A percentile compares a stretch with the other conserved stretches of the same genome.
Conservation (phyloP, 1,140 invertebrate genomes). For the Eurosta solidaginis region DNA sequence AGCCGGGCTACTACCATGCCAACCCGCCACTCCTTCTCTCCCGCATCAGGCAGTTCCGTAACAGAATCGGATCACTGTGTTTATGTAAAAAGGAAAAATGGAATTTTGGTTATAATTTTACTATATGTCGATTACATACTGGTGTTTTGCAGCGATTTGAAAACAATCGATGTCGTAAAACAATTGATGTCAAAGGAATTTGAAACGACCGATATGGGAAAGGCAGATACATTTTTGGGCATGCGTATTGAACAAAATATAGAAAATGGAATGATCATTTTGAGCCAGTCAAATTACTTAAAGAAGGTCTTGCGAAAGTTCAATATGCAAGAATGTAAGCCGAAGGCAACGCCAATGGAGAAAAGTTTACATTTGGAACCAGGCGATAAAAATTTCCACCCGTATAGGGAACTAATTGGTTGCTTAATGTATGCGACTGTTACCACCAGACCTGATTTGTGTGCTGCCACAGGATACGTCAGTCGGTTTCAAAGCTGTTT, state of each 20-base stretch:
- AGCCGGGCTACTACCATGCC: no score
- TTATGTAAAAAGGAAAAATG: background rate
- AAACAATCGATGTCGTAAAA: slow-evolving; percentile 40
- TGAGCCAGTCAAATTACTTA: slow-evolving; percentile 54
- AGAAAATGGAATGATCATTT: slow-evolving; percentile 38
- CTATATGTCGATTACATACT: slow-evolving; percentile 58
- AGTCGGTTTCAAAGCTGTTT: slow-evolving; percentile 35
- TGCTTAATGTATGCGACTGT: background rate
- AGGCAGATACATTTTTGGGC: slow-evolving; percentile 53
- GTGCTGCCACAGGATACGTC: slow-evolving; percentile 63
- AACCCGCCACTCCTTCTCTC: no score
- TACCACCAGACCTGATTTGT: slow-evolving; percentile 30
- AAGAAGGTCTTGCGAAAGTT: slow-evolving; percentile 51
- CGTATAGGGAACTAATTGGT: slow-evolving; percentile 17
- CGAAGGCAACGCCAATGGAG: slow-evolving; percentile 49
- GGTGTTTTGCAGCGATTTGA: slow-evolving; percentile 36
- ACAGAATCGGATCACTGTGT: background rate
- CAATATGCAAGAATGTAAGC: slow-evolving; percentile 53
- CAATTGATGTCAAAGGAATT: slow-evolving; percentile 48
- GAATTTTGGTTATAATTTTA: slow-evolving; percentile 35
- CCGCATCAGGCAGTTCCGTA: no score
- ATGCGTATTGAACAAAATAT: slow-evolving; percentile 51
- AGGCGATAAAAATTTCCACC: slow-evolving; percentile 32
- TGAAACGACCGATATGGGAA: slow-evolving; percentile 58
- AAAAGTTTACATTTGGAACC: slow-evolving; percentile 37